Evolutionary conservation across 2,113 vertebrate genomes (phyloP), one percentile per base, ranked within the genome.

Genomic region (Hippopotamus amphibius): DNA sequence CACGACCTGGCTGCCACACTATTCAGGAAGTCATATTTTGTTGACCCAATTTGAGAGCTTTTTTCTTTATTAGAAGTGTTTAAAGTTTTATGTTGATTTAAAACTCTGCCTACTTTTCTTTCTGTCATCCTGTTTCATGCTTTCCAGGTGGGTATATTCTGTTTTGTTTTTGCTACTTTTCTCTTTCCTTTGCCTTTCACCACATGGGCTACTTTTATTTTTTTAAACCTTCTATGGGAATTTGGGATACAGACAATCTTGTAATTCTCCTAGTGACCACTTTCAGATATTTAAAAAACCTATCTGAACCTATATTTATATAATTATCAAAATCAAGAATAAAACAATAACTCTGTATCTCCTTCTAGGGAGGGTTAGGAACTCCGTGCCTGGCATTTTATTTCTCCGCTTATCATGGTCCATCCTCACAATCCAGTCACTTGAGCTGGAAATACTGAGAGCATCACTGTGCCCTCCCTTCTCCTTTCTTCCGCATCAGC

Each of bases 241-340:
- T 71, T 90, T 71, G 24, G 26, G 16, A 57, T 53, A 1, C 24
- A 89, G 61, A 50, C 46, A 90, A 96, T 83, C 50, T 14, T 63
- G 2, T 24, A 85, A 87, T 92, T 92, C 55, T 69, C 24, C 7
- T 66, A 83, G 33, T n/a, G 28, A 90, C 16, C 69, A 69, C 21
- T 84, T 41, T 86, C 48, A 82, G 2, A 48, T 48, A 74, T 93
- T 14, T 7, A 57, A 55, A 43, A 89, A 83, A 50, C 6, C 8
- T 68, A 26, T 7, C 24, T 83, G 63, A 79, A 74, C 28, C 11
- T 82, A 6, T 68, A 71, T 50, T 76, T 57, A 48, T 33, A 11
- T 80, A 84, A 90, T 80, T 68, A 72, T 46, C 76, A 93, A 59
- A 86, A 68, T 81, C 15, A 93, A 86, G n/a, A 80, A 57, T 48